Conservation (phyloP, 2,113 vertebrate genomes). For the Sminthopsis crassicaudata region DNA sequence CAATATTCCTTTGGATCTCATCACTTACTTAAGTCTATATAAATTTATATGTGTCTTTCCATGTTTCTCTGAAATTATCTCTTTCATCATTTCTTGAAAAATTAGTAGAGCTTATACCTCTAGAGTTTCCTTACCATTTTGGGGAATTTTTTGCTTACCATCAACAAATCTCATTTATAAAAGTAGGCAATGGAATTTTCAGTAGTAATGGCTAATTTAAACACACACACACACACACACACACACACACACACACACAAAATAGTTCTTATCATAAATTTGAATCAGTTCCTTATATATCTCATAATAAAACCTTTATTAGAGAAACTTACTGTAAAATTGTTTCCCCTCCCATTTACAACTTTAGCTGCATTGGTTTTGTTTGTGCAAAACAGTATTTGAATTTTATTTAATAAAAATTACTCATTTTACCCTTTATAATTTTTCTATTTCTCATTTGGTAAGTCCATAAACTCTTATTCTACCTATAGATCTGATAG, state of each 20-base stretch:
- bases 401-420: neutral
- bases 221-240: too few species aligned
- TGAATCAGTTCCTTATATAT: too few species aligned
- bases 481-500: neutral
- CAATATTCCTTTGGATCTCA: too few species aligned
- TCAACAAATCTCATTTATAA: neutral
- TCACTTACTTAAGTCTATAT: neutral
- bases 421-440: neutral
- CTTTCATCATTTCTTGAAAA: neutral
- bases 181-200: too few species aligned
- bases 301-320: too few species aligned
- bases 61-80: neutral
- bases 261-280: neutral
- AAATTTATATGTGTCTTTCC: neutral
- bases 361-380: neutral
- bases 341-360: too few species aligned
- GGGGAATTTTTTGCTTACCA: neutral
- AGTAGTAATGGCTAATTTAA: neutral
- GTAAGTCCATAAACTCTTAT: neutral
- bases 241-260: too few species aligned
- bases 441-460: neutral
- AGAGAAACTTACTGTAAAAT: too few species aligned
- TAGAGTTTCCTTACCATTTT: neutral
- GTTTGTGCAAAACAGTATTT: neutral
- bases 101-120: neutral